These are phyloP conservation scores for Megaustenia siamemsis DNA, from an alignment of 2,888 invertebrate genomes.

Conservation along the genomic window DNA sequence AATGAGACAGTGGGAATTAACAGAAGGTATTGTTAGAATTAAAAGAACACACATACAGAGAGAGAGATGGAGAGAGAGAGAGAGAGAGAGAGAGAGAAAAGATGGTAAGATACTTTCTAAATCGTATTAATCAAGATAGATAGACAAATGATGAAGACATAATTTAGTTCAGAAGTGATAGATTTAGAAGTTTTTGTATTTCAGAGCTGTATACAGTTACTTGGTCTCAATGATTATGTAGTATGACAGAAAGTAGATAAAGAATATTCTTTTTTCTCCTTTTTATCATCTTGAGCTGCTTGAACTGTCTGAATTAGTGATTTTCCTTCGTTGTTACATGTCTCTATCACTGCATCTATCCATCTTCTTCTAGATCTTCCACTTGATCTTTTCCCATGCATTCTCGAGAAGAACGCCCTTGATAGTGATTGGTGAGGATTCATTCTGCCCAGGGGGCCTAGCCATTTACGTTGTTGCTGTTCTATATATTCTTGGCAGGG, in stretches of 20 bases:
- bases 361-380: too few species aligned
- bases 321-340: too few species aligned
- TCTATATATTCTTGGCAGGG: too few species aligned
- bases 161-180: not conserved
- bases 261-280: not conserved
- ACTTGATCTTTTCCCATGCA: too few species aligned
- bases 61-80: slow-evolving; percentile 38
- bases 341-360: too few species aligned
- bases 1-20: too few species aligned
- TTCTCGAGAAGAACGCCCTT: too few species aligned
- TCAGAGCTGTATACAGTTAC: not conserved
- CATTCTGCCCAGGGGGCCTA: too few species aligned
- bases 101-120: not conserved
- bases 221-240: not conserved
- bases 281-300: not conserved
- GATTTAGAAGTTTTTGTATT: too few species aligned
- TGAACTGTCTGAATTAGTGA: too few species aligned
- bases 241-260: not conserved
- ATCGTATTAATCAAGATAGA: slow-evolving; percentile 29
- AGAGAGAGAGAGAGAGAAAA: slow-evolving; percentile 45
- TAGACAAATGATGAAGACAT: not conserved
- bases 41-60: not conserved
- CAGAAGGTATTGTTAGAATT: not conserved
- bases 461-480: too few species aligned
- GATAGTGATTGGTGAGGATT: too few species aligned